Evolutionary conservation across 2,888 invertebrate genomes (phyloP).

Genomic region (Eucera pruinosa): DNA sequence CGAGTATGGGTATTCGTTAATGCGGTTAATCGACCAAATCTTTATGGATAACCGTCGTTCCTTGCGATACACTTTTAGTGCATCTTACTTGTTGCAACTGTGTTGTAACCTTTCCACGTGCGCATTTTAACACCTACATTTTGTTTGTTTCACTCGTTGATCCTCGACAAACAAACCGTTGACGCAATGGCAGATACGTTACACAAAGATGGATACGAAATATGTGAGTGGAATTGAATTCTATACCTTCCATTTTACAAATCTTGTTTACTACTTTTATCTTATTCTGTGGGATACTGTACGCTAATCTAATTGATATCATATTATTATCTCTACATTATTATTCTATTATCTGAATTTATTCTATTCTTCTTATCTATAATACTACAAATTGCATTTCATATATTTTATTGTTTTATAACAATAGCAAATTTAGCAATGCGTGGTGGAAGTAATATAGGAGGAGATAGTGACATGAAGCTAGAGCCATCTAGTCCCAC

Average conservation of each 20-base stretch:
- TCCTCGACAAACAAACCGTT: conserved; percentile 3
- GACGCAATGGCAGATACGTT: conserved; percentile 76
- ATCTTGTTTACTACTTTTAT: conserved; percentile 8
- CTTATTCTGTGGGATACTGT: neutral
- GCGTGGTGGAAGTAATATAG: conserved; percentile 66
- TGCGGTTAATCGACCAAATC: neutral
- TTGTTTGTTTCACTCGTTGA: conserved; percentile 11
- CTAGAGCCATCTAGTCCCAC: conserved; percentile 87
- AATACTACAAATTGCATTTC: conserved; percentile 5
- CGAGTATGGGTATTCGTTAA: neutral
- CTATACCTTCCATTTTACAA: neutral
- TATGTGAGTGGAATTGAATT: conserved; percentile 70
- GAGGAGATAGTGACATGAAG: conserved; percentile 84
- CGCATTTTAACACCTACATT: conserved; percentile 43
- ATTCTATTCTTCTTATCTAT: neutral
- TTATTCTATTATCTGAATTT: too few species aligned
- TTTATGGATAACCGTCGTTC: conserved; percentile 44
- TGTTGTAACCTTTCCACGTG: conserved; percentile 67
- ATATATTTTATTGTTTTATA: conserved; percentile 20
- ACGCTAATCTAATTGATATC: neutral
- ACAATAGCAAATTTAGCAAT: conserved; percentile 60
- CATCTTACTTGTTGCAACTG: conserved; percentile 44
- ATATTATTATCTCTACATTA: neutral
- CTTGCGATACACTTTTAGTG: conserved; percentile 6
- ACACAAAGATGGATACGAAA: conserved; percentile 77